A percentile compares a stretch with the other conserved stretches of the same genome.
Evolutionary conservation across 2,797 vertebrate species (phyloP).

Genomic region (Pseudotriccus pelzelni): DNA sequence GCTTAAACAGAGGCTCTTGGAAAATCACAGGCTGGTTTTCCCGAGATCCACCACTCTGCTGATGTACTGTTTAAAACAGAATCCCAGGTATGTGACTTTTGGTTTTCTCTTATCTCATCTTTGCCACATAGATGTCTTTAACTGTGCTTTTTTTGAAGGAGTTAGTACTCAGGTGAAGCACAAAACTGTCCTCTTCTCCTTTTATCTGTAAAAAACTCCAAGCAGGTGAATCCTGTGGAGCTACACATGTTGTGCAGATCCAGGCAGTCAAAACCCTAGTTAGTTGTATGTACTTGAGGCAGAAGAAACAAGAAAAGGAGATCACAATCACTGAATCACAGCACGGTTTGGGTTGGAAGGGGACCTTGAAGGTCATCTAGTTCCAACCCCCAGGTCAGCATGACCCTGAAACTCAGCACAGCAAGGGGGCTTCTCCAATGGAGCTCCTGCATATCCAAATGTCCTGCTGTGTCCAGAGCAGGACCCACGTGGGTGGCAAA

Average conservation of each 20-base stretch:
- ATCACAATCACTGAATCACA: not conserved
- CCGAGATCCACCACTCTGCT: not conserved
- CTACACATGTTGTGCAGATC: not conserved
- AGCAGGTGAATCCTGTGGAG: not conserved
- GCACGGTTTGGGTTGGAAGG: not conserved
- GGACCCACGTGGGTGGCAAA: not conserved
- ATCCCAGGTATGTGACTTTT: not conserved
- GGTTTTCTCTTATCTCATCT: not conserved
- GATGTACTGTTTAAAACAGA: not conserved
- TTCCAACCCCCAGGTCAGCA: not conserved
- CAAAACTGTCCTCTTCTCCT: not conserved
- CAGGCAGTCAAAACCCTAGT: not conserved
- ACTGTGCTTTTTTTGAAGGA: rapidly evolving
- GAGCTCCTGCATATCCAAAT: not conserved
- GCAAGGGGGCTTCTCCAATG: rapidly evolving
- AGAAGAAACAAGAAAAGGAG: not conserved
- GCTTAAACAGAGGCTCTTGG: not conserved
- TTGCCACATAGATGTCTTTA: not conserved
- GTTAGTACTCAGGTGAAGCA: not conserved
- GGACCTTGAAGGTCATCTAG: not conserved
- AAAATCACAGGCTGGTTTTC: not conserved
- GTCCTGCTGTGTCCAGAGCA: not conserved
- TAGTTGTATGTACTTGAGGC: not conserved
- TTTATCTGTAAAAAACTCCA: not conserved
- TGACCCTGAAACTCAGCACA: not conserved